Evolutionary conservation across 2,113 vertebrate genomes (phyloP).

Genomic region (Lepus europaeus): DNA sequence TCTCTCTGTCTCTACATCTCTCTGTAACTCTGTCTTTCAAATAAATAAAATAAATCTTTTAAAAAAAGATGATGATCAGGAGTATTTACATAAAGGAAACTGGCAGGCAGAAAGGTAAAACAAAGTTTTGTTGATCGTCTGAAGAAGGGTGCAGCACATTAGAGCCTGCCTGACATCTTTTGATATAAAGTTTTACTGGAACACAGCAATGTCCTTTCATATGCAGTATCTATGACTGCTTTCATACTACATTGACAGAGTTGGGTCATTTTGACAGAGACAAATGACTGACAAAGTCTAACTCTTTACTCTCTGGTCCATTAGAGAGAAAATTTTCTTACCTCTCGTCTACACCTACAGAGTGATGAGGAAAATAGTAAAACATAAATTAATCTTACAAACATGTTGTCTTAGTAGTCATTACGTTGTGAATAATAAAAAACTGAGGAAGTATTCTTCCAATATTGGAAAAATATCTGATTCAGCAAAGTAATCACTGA

Average conservation of each 20-base stretch:
- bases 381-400: conserved; percentile 27
- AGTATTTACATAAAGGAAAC: background rate
- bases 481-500: conserved; percentile 5
- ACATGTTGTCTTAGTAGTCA: background rate
- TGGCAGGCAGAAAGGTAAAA: background rate
- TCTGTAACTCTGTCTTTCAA: no score
- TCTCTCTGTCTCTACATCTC: no score
- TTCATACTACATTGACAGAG: background rate
- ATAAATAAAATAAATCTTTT: no score
- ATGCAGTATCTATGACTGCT: background rate
- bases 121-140: conserved; percentile 40
- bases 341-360: background rate
- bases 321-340: background rate
- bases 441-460: background rate
- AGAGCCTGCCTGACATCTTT: background rate
- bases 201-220: background rate
- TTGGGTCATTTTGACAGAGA: background rate
- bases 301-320: background rate
- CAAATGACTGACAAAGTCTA: background rate
- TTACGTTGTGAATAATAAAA: background rate
- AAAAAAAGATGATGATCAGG: background rate
- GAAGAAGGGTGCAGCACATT: conserved; percentile 23
- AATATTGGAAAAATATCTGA: background rate
- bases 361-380: conserved; percentile 9
- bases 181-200: conserved; percentile 53